These are phyloP conservation scores for Rousettus leschenaultii DNA, from an alignment of 2,113 vertebrate genomes.

Conservation along the genomic window DNA sequence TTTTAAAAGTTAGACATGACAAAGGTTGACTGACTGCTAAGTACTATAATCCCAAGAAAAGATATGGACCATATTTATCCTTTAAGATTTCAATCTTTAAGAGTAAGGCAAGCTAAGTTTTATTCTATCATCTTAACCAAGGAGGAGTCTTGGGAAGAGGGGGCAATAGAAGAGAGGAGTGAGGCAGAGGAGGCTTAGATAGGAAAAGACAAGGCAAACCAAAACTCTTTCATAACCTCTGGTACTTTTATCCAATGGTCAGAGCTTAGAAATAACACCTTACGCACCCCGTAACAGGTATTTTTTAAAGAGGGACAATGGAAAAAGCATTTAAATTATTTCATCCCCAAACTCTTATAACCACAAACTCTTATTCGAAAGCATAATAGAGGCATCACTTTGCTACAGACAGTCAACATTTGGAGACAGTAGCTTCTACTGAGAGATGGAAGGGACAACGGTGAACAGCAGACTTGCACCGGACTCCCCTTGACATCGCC, in stretches of 20 bases:
- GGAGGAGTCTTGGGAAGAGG: neutral
- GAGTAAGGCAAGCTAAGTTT: conserved; percentile 29
- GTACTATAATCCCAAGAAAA: conserved; percentile 46
- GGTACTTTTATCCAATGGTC: neutral
- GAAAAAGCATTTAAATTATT: conserved; percentile 21
- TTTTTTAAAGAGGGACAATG: conserved; percentile 12
- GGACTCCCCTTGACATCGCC: conserved; percentile 76
- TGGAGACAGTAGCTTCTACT: conserved; percentile 76
- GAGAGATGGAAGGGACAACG: conserved; percentile 79
- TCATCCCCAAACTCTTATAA: neutral
- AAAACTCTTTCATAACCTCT: neutral
- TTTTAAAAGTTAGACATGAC: conserved; percentile 78
- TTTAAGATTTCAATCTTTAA: conserved; percentile 2
- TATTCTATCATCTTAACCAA: neutral
- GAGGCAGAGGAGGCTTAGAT: neutral
- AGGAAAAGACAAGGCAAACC: neutral
- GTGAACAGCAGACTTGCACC: conserved; percentile 75
- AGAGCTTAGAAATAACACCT: neutral
- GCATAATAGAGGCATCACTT: neutral
- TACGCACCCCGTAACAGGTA: neutral
- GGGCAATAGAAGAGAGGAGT: neutral
- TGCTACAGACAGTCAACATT: conserved; percentile 82
- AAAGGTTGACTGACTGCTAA: conserved; percentile 83
- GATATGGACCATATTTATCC: neutral
- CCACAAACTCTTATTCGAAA: neutral